Percentiles rank a stretch among this genome's conserved stretches.
Evolutionary conservation across 1,140 invertebrate genomes (phyloP).

Genomic region (Brachionus calyciflorus): DNA sequence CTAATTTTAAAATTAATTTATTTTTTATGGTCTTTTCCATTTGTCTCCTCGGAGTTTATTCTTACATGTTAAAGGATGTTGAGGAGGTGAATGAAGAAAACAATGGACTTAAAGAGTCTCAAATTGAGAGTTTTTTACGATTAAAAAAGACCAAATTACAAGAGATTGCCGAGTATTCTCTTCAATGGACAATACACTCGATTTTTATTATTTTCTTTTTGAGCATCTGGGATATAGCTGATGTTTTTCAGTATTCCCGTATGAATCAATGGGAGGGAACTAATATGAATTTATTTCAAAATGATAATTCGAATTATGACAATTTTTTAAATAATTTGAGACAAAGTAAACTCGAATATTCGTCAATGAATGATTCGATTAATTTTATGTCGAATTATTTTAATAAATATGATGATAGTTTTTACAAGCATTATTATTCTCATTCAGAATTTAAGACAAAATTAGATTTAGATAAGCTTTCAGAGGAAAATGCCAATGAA

Average conservation of each 20-base stretch:
- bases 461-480: background rate
- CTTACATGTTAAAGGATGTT: background rate
- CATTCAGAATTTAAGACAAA: background rate
- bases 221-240: slow-evolving; percentile 34
- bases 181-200: background rate
- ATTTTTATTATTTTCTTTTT: slow-evolving; percentile 14
- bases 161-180: background rate
- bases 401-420: background rate
- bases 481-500: background rate
- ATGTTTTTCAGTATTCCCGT: background rate
- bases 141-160: background rate
- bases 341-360: background rate
- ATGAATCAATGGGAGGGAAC: background rate
- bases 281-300: slow-evolving; percentile 13
- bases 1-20: slow-evolving; percentile 4
- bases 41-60: background rate
- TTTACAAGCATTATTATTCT: slow-evolving; percentile 11
- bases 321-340: background rate
- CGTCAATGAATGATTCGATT: background rate
- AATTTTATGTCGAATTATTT: background rate
- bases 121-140: background rate
- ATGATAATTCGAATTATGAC: background rate
- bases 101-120: background rate
- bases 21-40: slow-evolving; percentile 26
- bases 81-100: background rate